Conservation (phyloP, 2,888 invertebrate genomes). For the Mactromeris polynyma region DNA sequence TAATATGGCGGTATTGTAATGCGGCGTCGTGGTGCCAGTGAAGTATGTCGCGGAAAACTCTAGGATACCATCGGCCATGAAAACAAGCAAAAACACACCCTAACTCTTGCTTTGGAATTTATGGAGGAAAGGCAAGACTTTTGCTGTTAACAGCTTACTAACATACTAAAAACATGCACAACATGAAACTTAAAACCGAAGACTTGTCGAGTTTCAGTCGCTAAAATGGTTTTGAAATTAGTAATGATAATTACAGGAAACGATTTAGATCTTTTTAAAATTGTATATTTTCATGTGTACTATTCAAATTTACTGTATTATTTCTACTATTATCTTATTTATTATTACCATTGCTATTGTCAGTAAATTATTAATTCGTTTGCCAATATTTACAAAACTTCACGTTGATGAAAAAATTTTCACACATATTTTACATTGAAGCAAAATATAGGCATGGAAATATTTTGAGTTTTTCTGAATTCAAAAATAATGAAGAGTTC, state of each 20-base stretch:
- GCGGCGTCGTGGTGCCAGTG: not conserved
- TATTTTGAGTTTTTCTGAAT: not conserved
- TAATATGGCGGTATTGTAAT: slow-evolving; percentile 6
- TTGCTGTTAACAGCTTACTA: not conserved
- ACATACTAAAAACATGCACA: not conserved
- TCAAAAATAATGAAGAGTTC: slow-evolving; percentile 32
- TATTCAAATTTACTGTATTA: not conserved
- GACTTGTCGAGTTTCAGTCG: not conserved
- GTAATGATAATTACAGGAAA: not conserved
- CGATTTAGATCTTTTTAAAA: not conserved
- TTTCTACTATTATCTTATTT: not conserved
- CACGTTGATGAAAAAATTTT: not conserved
- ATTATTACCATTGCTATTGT: not conserved
- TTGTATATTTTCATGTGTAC: not conserved
- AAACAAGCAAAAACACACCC: not conserved
- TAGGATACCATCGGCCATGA: not conserved
- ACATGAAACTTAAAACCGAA: not conserved
- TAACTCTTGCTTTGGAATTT: not conserved
- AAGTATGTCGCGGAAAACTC: not conserved
- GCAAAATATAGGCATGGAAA: not conserved
- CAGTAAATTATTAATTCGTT: no score
- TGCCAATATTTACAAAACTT: not conserved
- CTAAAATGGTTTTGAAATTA: not conserved
- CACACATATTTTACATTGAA: not conserved
- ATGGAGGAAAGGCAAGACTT: not conserved